These are phyloP conservation scores for Macheiramphus alcinus DNA, from an alignment of 2,113 vertebrate species.

Conservation along the genomic window DNA sequence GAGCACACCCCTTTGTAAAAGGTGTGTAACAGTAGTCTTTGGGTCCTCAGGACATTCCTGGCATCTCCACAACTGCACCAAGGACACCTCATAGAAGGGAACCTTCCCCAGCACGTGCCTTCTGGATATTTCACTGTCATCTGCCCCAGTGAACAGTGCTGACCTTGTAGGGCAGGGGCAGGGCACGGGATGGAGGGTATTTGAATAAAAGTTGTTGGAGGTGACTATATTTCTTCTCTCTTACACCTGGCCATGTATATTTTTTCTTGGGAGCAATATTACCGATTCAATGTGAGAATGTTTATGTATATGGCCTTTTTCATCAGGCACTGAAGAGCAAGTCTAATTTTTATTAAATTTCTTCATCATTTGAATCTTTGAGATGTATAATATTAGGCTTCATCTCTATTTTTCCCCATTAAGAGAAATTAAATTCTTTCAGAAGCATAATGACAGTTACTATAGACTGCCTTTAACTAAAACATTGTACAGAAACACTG, in stretches of 20 bases:
- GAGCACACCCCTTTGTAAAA: neutral
- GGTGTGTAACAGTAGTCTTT: accelerated
- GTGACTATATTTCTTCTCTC: neutral
- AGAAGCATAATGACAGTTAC: neutral
- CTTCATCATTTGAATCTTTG: neutral
- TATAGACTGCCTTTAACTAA: neutral
- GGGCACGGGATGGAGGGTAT: neutral
- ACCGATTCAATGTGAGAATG: neutral
- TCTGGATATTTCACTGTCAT: neutral
- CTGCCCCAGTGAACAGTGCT: neutral
- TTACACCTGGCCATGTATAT: accelerated
- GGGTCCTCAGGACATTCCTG: neutral
- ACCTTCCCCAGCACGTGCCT: neutral
- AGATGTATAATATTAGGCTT: neutral
- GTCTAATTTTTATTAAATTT: neutral
- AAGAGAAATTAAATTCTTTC: neutral
- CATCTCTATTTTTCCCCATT: neutral
- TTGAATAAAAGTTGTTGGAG: neutral
- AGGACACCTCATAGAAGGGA: neutral
- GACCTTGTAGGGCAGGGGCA: neutral
- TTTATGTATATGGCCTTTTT: neutral
- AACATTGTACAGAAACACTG: neutral
- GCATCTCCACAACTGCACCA: neutral
- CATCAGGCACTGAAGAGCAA: neutral
- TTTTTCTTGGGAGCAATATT: neutral